These are phyloP conservation scores for Oxyura jamaicensis DNA, from an alignment of 2,113 vertebrate genomes.

Conservation along the genomic window DNA sequence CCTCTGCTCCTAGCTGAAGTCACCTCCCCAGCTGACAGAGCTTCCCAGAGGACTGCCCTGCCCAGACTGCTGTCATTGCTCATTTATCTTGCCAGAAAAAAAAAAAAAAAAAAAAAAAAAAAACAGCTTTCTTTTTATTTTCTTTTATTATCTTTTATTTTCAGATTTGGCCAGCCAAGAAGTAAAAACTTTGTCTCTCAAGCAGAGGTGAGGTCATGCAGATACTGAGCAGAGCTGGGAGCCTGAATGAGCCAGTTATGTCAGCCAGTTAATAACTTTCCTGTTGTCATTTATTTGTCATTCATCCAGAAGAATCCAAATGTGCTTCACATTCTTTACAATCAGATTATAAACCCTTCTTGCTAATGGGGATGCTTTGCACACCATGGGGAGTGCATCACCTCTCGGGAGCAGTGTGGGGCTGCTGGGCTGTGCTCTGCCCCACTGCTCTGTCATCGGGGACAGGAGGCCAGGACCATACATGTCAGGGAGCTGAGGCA, in stretches of 20 bases:
- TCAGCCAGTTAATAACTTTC: constrained; percentile 67
- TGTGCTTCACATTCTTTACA: constrained; percentile 64
- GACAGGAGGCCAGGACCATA: background rate
- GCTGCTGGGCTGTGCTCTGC: accelerated
- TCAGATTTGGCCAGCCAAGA: constrained; percentile 51
- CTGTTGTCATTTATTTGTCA: constrained; percentile 71
- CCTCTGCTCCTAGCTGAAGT: constrained; percentile 66
- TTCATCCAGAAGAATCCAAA: constrained; percentile 71
- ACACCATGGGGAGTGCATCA: accelerated
- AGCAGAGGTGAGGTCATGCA: constrained; percentile 65
- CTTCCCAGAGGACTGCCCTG: constrained; percentile 26
- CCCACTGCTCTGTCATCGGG: accelerated
- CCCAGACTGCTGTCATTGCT: constrained; percentile 57
- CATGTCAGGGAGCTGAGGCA: accelerated
- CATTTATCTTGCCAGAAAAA: constrained; percentile 47
- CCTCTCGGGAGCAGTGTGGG: background rate
- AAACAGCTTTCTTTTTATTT: too few relatives aligned
- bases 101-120: background rate
- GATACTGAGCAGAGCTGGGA: constrained; percentile 40
- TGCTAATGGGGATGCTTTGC: background rate
- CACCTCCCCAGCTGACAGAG: constrained; percentile 60
- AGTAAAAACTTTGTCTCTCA: constrained; percentile 58
- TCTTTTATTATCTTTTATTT: background rate
- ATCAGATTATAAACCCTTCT: constrained; percentile 19
- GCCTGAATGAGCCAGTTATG: constrained; percentile 61